Percentiles rank a stretch among this genome's conserved stretches.
These are phyloP conservation scores for Syrista parreyssii DNA, from an alignment of 2,888 invertebrate genomes.

Conservation along the genomic window DNA sequence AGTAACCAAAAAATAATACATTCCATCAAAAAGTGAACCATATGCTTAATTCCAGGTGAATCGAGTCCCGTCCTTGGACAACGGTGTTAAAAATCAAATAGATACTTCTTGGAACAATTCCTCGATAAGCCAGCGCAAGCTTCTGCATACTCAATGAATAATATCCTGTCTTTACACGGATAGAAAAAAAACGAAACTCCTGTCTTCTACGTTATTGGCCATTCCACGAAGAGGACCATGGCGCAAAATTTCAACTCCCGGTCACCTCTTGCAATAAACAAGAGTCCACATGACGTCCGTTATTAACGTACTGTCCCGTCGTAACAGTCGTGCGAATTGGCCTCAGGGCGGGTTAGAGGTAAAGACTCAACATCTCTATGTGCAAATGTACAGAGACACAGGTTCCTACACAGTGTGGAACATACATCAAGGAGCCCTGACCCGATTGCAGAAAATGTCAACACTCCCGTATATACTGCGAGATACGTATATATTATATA, in stretches of 20 bases:
- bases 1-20: not conserved
- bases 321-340: conserved; percentile 33
- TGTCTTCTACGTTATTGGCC: not conserved
- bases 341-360: conserved; percentile 55
- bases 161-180: not conserved
- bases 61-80: not conserved
- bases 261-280: not conserved
- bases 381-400: not conserved
- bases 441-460: conserved; percentile 65
- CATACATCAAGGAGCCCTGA: conserved; percentile 54
- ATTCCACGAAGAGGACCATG: not conserved
- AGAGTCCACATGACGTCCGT: not conserved
- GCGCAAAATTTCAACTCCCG: not conserved
- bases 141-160: not conserved
- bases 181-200: not conserved
- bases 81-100: not conserved
- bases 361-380: conserved; percentile 44
- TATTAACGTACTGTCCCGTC: not conserved
- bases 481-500: not conserved
- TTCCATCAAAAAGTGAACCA: not conserved
- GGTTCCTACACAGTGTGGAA: not conserved
- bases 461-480: conserved; percentile 43
- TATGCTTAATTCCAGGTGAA: not conserved
- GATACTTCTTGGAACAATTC: not conserved
- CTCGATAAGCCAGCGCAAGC: not conserved